Percentiles rank a stretch among this genome's conserved stretches.
These are phyloP conservation scores for Sylvietta virens DNA, from an alignment of 2,113 vertebrate genomes.

Conservation along the genomic window DNA sequence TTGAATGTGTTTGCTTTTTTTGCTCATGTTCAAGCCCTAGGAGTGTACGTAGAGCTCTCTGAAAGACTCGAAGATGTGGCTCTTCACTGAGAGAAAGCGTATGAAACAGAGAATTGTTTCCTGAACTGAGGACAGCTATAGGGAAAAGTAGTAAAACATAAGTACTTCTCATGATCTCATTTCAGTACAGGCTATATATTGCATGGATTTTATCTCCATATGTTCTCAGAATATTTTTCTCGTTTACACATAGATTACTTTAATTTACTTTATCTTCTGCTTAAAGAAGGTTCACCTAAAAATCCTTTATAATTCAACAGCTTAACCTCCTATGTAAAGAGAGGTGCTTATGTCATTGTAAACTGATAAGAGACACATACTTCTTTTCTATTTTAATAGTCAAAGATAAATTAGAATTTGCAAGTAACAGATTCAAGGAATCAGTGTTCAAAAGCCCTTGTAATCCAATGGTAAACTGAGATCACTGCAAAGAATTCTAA, in stretches of 20 bases:
- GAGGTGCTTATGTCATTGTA: constrained; percentile 31
- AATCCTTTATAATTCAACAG: constrained; percentile 47
- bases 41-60: background rate
- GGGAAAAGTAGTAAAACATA: background rate
- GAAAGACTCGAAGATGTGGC: background rate
- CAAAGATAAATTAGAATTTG: constrained; percentile 15
- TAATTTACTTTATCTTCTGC: constrained; percentile 65
- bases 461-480: constrained; percentile 42
- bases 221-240: constrained; percentile 37
- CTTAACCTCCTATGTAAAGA: constrained; percentile 43
- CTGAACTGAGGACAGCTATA: background rate
- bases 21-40: background rate
- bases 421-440: constrained; percentile 1
- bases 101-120: background rate
- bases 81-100: background rate
- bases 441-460: constrained; percentile 18
- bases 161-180: background rate
- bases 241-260: constrained; percentile 31
- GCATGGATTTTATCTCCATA: constrained; percentile 33
- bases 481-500: background rate
- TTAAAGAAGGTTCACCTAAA: constrained; percentile 36
- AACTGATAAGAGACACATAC: constrained; percentile 49
- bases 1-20: background rate
- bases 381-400: constrained; percentile 28
- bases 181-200: background rate